phyloP scores from a whole-genome alignment of 2,113 vertebrate species.

The Erpornis zantholeuca region DNA sequence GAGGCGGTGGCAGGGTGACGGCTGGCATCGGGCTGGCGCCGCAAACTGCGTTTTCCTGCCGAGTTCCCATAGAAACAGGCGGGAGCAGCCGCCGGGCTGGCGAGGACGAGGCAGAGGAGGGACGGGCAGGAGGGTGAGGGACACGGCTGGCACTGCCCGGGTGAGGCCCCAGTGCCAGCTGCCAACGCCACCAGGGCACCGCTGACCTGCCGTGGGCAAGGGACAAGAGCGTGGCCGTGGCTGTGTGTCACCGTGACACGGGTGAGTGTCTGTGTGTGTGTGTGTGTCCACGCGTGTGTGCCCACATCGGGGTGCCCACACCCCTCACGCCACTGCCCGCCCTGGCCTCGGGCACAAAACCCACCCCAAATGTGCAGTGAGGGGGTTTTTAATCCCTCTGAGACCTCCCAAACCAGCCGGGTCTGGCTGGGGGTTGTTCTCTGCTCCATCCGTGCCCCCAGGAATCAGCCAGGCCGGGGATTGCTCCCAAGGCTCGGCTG shows the following conservation, averaged over 20 bases:
- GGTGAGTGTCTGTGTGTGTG: not conserved
- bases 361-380: not conserved
- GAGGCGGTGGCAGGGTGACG: not conserved
- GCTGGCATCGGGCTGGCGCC: not conserved
- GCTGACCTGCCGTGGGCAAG: fast-evolving
- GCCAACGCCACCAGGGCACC: not conserved
- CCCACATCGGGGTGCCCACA: fast-evolving
- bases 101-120: not conserved
- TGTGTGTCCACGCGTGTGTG: fast-evolving
- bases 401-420: not conserved
- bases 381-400: not conserved
- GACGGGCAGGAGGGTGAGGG: not conserved
- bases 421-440: not conserved
- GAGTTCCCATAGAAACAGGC: constrained; percentile 73
- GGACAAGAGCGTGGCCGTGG: not conserved
- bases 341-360: not conserved
- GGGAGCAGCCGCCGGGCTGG: constrained; percentile 51
- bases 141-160: fast-evolving
- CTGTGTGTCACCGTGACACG: not conserved
- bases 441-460: not conserved
- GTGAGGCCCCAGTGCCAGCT: fast-evolving
- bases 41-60: constrained; percentile 50
- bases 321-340: not conserved
- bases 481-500: not conserved
- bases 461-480: not conserved